Percentiles rank a stretch among this genome's conserved stretches.
phyloP scores from a whole-genome alignment of 2,113 vertebrate genomes.

The Felis chaus region DNA sequence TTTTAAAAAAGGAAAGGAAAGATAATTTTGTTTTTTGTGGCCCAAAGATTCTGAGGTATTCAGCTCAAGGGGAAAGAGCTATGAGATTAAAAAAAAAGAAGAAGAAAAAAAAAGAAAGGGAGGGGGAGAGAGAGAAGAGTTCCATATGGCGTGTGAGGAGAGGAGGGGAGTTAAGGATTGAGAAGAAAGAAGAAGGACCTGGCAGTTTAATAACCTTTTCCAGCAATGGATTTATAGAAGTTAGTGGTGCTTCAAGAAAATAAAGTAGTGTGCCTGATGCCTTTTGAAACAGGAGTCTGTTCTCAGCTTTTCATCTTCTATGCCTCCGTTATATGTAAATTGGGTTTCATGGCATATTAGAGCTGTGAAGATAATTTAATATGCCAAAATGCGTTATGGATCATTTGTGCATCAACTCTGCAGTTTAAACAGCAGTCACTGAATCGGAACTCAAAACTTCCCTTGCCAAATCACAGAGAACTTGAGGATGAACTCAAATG shows the following conservation, averaged over 20 bases:
- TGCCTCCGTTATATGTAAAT: slow-evolving; percentile 81
- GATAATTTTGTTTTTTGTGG: background rate
- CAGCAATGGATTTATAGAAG: slow-evolving; percentile 45
- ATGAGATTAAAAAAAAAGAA: background rate
- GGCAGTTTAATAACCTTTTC: slow-evolving; percentile 47
- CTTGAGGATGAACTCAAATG: background rate
- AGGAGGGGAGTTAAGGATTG: background rate
- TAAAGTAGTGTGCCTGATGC: slow-evolving; percentile 65
- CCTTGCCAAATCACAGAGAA: background rate
- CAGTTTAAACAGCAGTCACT: slow-evolving; percentile 70
- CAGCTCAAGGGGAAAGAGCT: background rate
- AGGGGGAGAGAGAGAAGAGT: background rate
- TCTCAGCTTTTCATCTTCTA: slow-evolving; percentile 75
- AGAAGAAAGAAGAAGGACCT: background rate
- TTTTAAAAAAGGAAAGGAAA: background rate
- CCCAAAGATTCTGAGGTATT: background rate
- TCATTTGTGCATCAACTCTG: slow-evolving; percentile 75
- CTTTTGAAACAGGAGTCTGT: slow-evolving; percentile 71
- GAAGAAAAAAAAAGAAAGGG: background rate
- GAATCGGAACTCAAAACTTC: slow-evolving; percentile 61
- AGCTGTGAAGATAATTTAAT: slow-evolving; percentile 83
- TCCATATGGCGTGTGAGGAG: background rate
- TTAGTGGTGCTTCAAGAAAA: slow-evolving; percentile 57
- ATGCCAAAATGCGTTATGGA: slow-evolving; percentile 80
- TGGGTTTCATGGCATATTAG: slow-evolving; percentile 83